Evolutionary conservation across 2,113 vertebrate genomes (phyloP), one percentile per base, ranked within the genome.

Genomic region (Alexandromys fortis): DNA sequence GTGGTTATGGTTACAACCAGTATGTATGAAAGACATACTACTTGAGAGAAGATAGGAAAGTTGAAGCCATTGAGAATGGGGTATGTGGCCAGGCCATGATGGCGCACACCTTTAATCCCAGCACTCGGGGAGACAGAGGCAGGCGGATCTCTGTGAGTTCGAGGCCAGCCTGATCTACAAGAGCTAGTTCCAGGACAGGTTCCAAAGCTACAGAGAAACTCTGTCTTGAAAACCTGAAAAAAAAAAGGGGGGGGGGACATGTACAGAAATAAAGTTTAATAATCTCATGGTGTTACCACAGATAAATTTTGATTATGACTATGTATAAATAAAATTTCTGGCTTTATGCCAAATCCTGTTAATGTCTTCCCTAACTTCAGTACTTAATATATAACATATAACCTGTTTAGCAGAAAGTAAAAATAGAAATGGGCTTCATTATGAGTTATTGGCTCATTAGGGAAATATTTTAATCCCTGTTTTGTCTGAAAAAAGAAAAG

Each of bases 371-470:
- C 33, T 86, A 75, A 85, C 78, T 93, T 55, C 58, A 91, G 63
- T 95, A 67, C 58, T 88, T 90, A 10, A 85, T 73, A 61, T 49
- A 58, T 81, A 61, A 49, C 35, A 38, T 86, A 33, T 65, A 83
- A 73, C 5, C 42, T 87, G 8, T 35, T 95, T 72, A 82, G 42
- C 42, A 70, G 49, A 94, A 72, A n/a, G 11, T 92, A 55, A 92
- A 92, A 77, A 70, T 90, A 93, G 63, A 55, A 87, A 96, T 82
- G 4, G 17, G 21, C 21, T 55, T 94, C 16, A 61, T 91, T 93
- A 42, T 91, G 68, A 95, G 13, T 83, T 94, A 88, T 61, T 90
- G 76, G 81, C 49, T 76, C 67, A 75, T 76, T 92, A 72, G 65
- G 55, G 52, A 49, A 49, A 67, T 92, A 83, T 72, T 90, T 93